Evolutionary conservation across 2,797 vertebrate genomes (phyloP), one percentile per base, ranked within the genome.

Genomic region (Phrynocephalus vlangalii): DNA sequence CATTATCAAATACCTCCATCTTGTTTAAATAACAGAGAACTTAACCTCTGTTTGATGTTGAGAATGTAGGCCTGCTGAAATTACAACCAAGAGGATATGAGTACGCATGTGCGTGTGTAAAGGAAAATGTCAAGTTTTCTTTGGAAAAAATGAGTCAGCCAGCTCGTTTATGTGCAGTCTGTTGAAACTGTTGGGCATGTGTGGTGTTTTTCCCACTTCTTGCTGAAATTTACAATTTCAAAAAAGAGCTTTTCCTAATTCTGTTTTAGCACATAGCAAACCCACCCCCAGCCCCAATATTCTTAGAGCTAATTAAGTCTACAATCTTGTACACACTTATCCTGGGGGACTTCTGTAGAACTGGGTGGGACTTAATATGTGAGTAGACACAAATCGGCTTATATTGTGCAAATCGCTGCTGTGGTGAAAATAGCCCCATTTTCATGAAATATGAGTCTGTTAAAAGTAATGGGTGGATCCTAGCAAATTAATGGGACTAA

Each of bases 21-120:
- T 94, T 96, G 91, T 95, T 95, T 94, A 95, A 96, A 96, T 91
- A 95, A 92, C 85, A 89, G 1, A 52, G 86, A 88, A 84, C 80
- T 95, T 96, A 93, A 92, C 87, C 89, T 91, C 92, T 26, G 3
- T 94, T 95, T 96, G 92, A 95, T 95, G 93, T 89, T 89, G 86
- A 88, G 77, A 95, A 94, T 81, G 82, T 87, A 87, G 79, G 77
- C 71, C 33, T 93, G 80, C 83, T 95, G 88, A 94, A 95, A 94
- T 94, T 93, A 91, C 84, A 90, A 30, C 84, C 88, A 92, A 89
- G 68, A 93, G 67, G 28, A 84, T 86, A 67, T 82, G 48, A 93
- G 44, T 44, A 8, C 81, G 1, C 26, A 1, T 72, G 66, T 84
- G 71, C 24, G 24, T 91, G 76, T 20, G 1, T 63, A 86, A 44